Evolutionary conservation across 2,888 invertebrate genomes (phyloP).

Genomic region (Dysmachus trigonus): DNA sequence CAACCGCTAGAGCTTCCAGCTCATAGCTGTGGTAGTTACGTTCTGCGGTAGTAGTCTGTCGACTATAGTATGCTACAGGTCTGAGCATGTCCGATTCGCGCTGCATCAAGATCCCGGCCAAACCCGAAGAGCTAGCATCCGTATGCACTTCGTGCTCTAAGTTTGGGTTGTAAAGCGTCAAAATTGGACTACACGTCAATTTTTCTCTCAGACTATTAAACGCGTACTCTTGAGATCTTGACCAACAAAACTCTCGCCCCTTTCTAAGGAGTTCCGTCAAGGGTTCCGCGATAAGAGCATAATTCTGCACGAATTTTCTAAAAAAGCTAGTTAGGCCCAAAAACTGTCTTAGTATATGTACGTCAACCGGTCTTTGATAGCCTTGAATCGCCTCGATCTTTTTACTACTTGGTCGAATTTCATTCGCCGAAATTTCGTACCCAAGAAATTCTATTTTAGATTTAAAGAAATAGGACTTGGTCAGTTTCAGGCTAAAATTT

Average conservation of each 20-base stretch:
- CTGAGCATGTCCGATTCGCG: background rate
- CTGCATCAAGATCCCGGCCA: background rate
- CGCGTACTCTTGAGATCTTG: background rate
- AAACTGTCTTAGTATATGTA: background rate
- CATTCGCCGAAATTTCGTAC: background rate
- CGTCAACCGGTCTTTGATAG: background rate
- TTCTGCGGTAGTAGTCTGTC: background rate
- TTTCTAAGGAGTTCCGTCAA: background rate
- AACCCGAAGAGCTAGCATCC: background rate
- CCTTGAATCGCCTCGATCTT: background rate
- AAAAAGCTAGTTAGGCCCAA: no score
- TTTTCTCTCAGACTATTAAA: background rate
- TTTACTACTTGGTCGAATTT: background rate
- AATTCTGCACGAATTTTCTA: no score
- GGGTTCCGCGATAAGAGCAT: no score
- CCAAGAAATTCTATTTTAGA: background rate
- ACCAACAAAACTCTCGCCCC: background rate
- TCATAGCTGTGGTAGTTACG: background rate
- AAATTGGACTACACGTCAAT: background rate
- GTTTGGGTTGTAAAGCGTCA: background rate
- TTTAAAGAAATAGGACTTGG: background rate
- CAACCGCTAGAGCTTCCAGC: background rate
- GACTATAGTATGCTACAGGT: background rate
- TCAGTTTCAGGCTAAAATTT: background rate
- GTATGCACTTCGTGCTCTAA: background rate